A percentile compares a stretch with the other conserved stretches of the same genome.
phyloP scores from a whole-genome alignment of 2,113 vertebrate genomes.

The Perca fluviatilis region DNA sequence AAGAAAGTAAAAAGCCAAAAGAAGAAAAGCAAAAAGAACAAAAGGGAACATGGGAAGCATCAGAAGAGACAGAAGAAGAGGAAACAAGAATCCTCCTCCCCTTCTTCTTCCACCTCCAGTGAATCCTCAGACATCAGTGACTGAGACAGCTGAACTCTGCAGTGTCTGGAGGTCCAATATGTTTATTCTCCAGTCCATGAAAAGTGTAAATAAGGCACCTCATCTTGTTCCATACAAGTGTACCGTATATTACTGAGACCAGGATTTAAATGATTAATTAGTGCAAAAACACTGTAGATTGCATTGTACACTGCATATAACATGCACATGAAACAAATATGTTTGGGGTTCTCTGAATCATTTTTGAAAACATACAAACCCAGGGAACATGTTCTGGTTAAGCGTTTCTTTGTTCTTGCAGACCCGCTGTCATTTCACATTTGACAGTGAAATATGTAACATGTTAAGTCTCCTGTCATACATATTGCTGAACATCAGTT shows the following conservation, averaged over 20 bases:
- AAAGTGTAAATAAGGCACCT: not conserved
- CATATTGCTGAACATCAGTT: not conserved
- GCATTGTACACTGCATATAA: not conserved
- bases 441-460: not conserved
- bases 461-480: not conserved
- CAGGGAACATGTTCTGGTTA: not conserved
- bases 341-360: not conserved
- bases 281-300: not conserved
- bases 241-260: not conserved
- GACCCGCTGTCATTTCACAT: not conserved
- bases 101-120: conserved; percentile 85
- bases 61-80: conserved; percentile 88
- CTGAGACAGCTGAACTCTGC: conserved; percentile 63
- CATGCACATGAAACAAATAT: not conserved
- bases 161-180: not conserved
- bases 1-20: conserved; percentile 93
- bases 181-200: conserved; percentile 20
- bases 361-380: not conserved
- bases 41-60: conserved; percentile 86
- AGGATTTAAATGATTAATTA: not conserved
- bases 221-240: not conserved
- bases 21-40: conserved; percentile 93
- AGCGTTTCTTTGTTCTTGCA: not conserved
- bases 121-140: conserved; percentile 87
- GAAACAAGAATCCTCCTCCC: conserved; percentile 84